A percentile compares a stretch with the other conserved stretches of the same genome.
Conservation (phyloP, 2,888 invertebrate species). For the Cosmorhoe ocellata region DNA sequence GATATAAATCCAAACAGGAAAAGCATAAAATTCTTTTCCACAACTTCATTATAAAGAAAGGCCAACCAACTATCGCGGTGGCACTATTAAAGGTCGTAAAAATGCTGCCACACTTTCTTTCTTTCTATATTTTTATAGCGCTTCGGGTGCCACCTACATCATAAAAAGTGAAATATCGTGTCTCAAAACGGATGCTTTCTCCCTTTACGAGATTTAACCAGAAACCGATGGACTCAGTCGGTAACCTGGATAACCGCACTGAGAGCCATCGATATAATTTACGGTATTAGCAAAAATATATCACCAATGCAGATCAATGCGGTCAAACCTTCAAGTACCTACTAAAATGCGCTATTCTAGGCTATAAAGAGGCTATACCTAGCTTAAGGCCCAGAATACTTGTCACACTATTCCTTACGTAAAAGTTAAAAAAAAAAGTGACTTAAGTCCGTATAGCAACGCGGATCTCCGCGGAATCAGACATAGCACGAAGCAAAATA, state of each 20-base stretch:
- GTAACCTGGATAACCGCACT: not conserved
- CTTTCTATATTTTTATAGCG: slow-evolving; percentile 70
- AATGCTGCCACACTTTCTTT: slow-evolving; percentile 62
- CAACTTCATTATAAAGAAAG: slow-evolving; percentile 31
- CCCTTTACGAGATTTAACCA: slow-evolving; percentile 71
- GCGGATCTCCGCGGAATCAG: too few relatives aligned
- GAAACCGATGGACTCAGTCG: slow-evolving; percentile 62
- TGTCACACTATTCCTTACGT: too few relatives aligned
- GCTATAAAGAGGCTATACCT: too few relatives aligned
- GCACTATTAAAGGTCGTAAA: slow-evolving; percentile 70
- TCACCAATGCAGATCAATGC: too few relatives aligned
- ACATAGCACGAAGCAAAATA: too few relatives aligned
- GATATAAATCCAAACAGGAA: slow-evolving; percentile 17
- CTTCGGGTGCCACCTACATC: slow-evolving; percentile 70
- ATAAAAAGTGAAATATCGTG: slow-evolving; percentile 79
- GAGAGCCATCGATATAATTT: not conserved
- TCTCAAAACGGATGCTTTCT: slow-evolving; percentile 67
- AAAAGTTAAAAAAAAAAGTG: too few relatives aligned
- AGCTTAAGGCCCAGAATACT: too few relatives aligned
- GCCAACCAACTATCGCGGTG: slow-evolving; percentile 52
- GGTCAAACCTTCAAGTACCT: too few relatives aligned
- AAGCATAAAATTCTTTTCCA: slow-evolving; percentile 22
- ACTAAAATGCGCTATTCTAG: too few relatives aligned
- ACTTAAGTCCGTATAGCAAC: too few relatives aligned
- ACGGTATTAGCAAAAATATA: too few relatives aligned